Conservation (phyloP, 2,113 vertebrate species). For the Nerophis ophidion region DNA sequence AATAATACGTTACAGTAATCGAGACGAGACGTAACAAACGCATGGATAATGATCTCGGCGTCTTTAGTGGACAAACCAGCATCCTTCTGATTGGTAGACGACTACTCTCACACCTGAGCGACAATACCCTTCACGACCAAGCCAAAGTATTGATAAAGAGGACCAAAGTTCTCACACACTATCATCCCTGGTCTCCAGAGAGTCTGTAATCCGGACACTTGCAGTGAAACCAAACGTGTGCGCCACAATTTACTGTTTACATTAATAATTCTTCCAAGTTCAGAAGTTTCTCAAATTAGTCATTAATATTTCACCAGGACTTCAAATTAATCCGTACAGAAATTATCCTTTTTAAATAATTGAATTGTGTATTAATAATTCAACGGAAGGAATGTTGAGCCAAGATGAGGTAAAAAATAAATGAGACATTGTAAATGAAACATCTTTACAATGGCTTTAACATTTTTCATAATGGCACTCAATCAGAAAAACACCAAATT, state of each 20-base stretch:
- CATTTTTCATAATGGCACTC: not conserved
- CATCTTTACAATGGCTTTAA: constrained; percentile 2
- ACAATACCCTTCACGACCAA: too few relatives aligned
- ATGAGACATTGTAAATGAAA: constrained; percentile 40
- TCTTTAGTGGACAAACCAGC: too few relatives aligned
- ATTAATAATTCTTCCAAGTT: constrained; percentile 57
- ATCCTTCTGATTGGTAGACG: too few relatives aligned
- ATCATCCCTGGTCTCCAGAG: constrained; percentile 20
- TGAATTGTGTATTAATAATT: constrained; percentile 70
- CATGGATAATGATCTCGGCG: too few relatives aligned
- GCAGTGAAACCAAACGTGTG: constrained; percentile 27
- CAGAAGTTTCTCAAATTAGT: constrained; percentile 49
- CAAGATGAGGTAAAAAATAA: constrained; percentile 21
- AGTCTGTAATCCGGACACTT: too few relatives aligned
- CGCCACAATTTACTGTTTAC: constrained; percentile 55
- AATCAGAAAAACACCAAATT: not conserved
- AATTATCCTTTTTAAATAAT: constrained; percentile 73
- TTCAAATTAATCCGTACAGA: constrained; percentile 76
- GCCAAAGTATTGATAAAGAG: too few relatives aligned
- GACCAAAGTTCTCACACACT: too few relatives aligned
- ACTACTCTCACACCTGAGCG: too few relatives aligned
- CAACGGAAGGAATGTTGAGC: constrained; percentile 62
- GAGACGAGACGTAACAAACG: too few relatives aligned
- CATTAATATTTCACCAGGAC: constrained; percentile 69
- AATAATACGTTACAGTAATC: too few relatives aligned